A percentile compares a stretch with the other conserved stretches of the same genome.
Conservation (phyloP, 2,797 vertebrate genomes). For the Crossoptilon crossoptilon region DNA sequence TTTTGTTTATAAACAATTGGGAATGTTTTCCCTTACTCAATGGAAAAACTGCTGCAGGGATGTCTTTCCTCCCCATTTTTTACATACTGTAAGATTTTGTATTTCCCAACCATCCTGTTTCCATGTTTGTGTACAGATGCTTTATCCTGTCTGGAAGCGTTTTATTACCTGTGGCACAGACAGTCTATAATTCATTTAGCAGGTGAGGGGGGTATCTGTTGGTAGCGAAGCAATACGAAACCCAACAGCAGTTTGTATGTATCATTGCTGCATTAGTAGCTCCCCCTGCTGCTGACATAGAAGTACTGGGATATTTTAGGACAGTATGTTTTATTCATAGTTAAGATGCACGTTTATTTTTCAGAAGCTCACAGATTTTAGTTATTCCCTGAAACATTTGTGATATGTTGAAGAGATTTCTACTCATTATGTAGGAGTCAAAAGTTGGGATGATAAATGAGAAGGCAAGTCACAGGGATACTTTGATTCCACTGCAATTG, state of each 20-base stretch:
- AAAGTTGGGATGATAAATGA: background rate
- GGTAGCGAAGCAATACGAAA: background rate
- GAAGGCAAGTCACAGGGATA: background rate
- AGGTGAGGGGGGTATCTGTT: background rate
- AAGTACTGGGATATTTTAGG: background rate
- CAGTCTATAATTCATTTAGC: background rate
- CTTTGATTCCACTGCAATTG: background rate
- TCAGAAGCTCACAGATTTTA: background rate
- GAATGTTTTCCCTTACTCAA: background rate
- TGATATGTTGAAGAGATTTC: background rate
- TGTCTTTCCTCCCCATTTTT: background rate
- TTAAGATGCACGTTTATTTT: background rate
- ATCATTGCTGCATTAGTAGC: background rate
- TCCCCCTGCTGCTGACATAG: constrained; percentile 60
- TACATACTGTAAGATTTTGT: background rate
- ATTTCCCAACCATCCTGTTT: background rate
- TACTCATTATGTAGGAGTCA: background rate
- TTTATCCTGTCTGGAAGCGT: background rate
- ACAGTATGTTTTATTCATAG: background rate
- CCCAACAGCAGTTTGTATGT: background rate
- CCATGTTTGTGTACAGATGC: background rate
- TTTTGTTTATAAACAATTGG: background rate
- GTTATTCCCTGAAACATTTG: background rate
- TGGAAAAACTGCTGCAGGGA: background rate
- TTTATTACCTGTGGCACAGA: background rate